Base-by-base conservation (phyloP, 2,113 vertebrate species). In the Copsychus sechellarum region DNA sequence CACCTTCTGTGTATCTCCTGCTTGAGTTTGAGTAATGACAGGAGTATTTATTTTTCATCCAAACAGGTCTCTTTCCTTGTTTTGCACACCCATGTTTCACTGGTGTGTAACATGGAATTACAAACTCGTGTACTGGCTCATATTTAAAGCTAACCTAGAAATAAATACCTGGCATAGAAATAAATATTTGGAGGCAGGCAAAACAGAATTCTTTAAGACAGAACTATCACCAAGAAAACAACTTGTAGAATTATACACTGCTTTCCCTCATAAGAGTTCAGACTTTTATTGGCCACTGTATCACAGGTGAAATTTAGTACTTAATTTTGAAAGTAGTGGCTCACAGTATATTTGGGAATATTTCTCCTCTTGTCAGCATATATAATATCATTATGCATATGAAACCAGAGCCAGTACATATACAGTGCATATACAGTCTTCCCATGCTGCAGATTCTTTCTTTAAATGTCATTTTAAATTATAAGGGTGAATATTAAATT, bases 401-500 rank as follows among this genome's bases (percentile, higher is more conserved):
- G 33, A 61, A 86, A 26, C 48, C 65, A 92, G 14, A 91, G 16
- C 12, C 62, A 86, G 21, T 56, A 13, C 20, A 76, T 88, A 69
- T 87, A 23, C 56, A 33, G n/a, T 64, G 25, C 33, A 79, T 83
- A 85, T 29, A 73, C 24, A 93, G 71, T 91, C 73, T 73, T 69
- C 43, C 31, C 25, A 60, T 42, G 43, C 57, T 92, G 61, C 36
- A 36, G 42, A 15, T 51, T 60, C n/a, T 85, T 67, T 73, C 69
- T 76, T 58, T 76, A 92, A 86, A 93, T 88, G 42, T 67, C 20
- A 88, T 34, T 88, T 92, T 54, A 62, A 64, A 94, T 78, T 77
- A 29, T 36, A 85, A 84, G 67, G 61, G 65, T 94, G 73, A 94
- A 77, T 96, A 95, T 90, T 85, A 96, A 94, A 88, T 80, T 88